phyloP scores from a whole-genome alignment of 2,113 vertebrate species.

The Vireo altiloquus region DNA sequence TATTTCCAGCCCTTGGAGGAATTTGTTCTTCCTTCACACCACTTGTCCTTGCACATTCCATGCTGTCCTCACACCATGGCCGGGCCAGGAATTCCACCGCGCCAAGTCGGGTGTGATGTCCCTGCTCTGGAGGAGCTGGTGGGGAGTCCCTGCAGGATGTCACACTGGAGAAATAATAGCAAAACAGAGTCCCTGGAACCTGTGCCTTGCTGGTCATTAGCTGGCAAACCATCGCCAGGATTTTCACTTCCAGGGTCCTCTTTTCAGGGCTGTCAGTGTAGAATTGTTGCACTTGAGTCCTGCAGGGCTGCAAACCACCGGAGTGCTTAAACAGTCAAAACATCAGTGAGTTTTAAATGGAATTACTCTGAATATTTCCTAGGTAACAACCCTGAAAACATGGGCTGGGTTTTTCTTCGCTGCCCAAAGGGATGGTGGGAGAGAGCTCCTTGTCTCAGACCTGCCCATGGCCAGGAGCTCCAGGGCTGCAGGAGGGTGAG shows the following conservation, averaged over 20 bases:
- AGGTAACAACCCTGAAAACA: neutral
- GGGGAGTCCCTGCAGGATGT: neutral
- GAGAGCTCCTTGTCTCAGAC: neutral
- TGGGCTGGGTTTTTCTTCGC: neutral
- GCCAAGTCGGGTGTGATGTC: neutral
- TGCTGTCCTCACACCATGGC: neutral
- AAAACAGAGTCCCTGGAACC: neutral
- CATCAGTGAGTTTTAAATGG: neutral
- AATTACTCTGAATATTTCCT: neutral
- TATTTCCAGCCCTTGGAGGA: conserved; percentile 1
- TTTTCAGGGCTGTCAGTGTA: neutral
- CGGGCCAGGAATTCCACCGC: neutral
- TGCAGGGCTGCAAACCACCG: neutral
- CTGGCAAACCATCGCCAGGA: neutral
- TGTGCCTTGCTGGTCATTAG: neutral
- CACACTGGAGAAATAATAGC: rapidly evolving
- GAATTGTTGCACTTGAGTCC: rapidly evolving
- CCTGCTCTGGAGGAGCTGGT: neutral
- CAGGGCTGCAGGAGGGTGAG: neutral
- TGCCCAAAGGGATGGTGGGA: neutral
- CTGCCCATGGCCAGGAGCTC: rapidly evolving
- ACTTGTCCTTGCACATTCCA: neutral
- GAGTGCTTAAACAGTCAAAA: neutral
- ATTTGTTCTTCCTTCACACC: neutral
- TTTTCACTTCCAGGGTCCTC: neutral